A percentile compares a stretch with the other conserved stretches of the same genome.
phyloP scores from a whole-genome alignment of 2,888 invertebrate genomes.

The Drosophila prolongata region DNA sequence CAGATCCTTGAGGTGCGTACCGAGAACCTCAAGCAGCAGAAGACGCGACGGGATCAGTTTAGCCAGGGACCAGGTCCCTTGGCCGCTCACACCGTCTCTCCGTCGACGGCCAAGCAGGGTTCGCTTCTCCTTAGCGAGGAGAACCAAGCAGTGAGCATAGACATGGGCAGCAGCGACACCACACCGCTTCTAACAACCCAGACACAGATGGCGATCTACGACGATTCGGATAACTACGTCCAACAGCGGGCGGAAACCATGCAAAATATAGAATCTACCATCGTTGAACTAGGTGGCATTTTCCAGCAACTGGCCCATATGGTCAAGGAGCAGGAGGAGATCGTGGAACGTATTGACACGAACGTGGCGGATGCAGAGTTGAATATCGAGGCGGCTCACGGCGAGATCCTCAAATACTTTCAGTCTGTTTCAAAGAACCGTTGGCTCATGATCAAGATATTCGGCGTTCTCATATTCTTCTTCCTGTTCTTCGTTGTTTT shows the following conservation, averaged over 20 bases:
- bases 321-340: conserved; percentile 94
- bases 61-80: conserved; percentile 86
- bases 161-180: conserved; percentile 88
- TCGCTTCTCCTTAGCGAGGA: conserved; percentile 85
- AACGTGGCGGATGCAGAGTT: conserved; percentile 97
- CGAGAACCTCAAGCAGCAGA: conserved; percentile 98
- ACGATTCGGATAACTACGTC: conserved; percentile 95
- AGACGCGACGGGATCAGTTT: conserved; percentile 94
- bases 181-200: conserved; percentile 82
- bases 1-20: conserved; percentile 98
- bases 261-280: conserved; percentile 99
- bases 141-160: conserved; percentile 93
- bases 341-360: conserved; percentile 98
- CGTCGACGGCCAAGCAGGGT: conserved; percentile 86
- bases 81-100: conserved; percentile 86
- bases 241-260: conserved; percentile 98
- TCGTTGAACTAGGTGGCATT: conserved; percentile 99
- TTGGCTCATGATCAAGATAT: conserved; percentile 99
- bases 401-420: conserved; percentile 98
- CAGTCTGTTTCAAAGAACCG: conserved; percentile 98
- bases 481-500: conserved; percentile 99
- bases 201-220: conserved; percentile 90
- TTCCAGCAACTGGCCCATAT: conserved; percentile 98
- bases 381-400: conserved; percentile 99
- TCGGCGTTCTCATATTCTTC: conserved; percentile 98